Evolutionary conservation across 2,113 vertebrate genomes (phyloP).

Genomic region (Carassius auratus): DNA sequence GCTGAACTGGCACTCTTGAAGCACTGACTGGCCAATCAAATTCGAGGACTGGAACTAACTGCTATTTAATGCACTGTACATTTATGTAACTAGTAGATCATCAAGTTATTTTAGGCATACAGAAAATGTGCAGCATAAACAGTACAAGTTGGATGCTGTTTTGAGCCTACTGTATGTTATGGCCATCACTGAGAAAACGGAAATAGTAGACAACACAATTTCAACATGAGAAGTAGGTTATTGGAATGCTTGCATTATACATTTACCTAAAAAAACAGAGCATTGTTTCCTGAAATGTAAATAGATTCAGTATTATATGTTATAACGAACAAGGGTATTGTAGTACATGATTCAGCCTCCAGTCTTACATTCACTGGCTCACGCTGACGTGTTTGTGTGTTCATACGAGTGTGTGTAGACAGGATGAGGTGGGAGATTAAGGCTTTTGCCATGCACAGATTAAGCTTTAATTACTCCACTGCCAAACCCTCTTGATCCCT

Average conservation of each 20-base stretch:
- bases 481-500: slow-evolving; percentile 35
- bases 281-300: background rate
- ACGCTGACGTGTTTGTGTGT: background rate
- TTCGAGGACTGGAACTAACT: background rate
- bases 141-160: background rate
- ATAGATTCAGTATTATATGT: background rate
- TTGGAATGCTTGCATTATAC: background rate
- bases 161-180: too few species aligned
- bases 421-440: slow-evolving; percentile 41
- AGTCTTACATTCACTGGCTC: background rate
- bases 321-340: background rate
- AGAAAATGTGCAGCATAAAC: background rate
- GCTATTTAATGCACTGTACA: background rate
- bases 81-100: background rate
- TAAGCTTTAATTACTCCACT: slow-evolving; percentile 44
- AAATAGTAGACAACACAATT: background rate
- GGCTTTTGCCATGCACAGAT: slow-evolving; percentile 32
- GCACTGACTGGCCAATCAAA: background rate
- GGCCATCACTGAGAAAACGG: background rate
- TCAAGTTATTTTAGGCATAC: background rate
- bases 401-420: background rate
- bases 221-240: background rate
- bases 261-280: background rate
- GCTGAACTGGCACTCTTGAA: background rate
- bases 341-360: background rate